Conservation (phyloP, 2,888 invertebrate species). For the Drosophila colorata region DNA sequence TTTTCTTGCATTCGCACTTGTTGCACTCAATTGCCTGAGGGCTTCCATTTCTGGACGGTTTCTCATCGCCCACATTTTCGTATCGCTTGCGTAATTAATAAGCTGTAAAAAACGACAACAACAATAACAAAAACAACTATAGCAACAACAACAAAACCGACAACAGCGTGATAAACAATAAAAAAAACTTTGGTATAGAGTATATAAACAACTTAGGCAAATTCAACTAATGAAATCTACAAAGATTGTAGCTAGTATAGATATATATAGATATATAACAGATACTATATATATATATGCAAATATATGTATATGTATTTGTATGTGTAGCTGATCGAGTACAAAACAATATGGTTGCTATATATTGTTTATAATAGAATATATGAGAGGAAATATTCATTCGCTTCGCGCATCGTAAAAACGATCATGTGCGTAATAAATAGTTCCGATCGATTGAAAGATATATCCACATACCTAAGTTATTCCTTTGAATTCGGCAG, state of each 20-base stretch:
- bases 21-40: conserved; percentile 32
- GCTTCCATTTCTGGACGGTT: neutral
- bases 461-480: conserved; percentile 1
- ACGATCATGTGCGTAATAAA: neutral
- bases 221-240: conserved; percentile 2
- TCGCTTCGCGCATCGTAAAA: conserved; percentile 8
- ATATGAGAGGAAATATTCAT: conserved; percentile 17
- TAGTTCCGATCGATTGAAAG: neutral
- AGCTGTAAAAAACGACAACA: conserved; percentile 15
- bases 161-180: conserved; percentile 33
- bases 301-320: neutral
- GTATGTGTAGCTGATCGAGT: neutral
- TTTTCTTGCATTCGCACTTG: conserved; percentile 42
- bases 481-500: no score
- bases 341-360: neutral
- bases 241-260: neutral
- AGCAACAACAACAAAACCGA: no score
- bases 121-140: conserved; percentile 5
- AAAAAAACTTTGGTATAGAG: conserved; percentile 10
- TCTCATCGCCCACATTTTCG: conserved; percentile 31
- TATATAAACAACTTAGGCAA: conserved; percentile 9
- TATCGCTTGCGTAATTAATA: conserved; percentile 46
- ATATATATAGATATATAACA: neutral
- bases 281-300: no score
- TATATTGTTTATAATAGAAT: neutral